These are phyloP conservation scores for Pycnomerus fuliginosus DNA, from an alignment of 2,888 invertebrate genomes.

Conservation along the genomic window DNA sequence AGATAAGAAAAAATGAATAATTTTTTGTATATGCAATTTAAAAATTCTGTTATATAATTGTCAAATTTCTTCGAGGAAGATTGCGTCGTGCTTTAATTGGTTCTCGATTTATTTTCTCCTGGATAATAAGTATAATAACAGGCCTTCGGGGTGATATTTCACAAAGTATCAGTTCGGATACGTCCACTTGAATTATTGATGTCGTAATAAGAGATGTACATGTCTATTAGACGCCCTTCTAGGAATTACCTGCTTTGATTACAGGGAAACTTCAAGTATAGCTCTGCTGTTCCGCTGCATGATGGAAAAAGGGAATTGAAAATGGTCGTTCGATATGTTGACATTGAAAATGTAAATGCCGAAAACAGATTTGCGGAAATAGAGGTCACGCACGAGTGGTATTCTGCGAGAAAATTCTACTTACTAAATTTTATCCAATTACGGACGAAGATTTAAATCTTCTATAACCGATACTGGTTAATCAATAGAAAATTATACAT, in stretches of 20 bases:
- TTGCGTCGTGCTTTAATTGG: neutral
- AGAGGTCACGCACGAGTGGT: no score
- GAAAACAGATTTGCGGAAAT: no score
- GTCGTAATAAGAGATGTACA: conserved; percentile 13
- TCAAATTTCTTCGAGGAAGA: no score
- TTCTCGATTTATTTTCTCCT: neutral
- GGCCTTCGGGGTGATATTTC: conserved; percentile 2
- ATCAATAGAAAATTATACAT: no score
- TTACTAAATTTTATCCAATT: no score
- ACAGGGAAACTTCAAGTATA: conserved; percentile 11
- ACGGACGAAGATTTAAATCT: no score
- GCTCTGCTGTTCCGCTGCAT: conserved; percentile 1
- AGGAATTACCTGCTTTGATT: conserved; percentile 21
- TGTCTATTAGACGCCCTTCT: conserved; percentile 24
- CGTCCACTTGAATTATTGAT: conserved; percentile 10
- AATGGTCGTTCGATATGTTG: conserved; percentile 10
- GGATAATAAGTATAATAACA: neutral
- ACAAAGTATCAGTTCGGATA: conserved; percentile 10
- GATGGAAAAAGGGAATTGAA: conserved; percentile 10
- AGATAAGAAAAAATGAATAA: no score
- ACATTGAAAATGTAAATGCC: no score
- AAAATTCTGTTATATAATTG: no score
- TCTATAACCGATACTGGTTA: no score
- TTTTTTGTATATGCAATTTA: no score
- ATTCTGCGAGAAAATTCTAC: no score